Percentiles rank a stretch among this genome's conserved stretches.
phyloP scores from a whole-genome alignment of 2,888 invertebrate genomes.

The Nymphalis urticae region DNA sequence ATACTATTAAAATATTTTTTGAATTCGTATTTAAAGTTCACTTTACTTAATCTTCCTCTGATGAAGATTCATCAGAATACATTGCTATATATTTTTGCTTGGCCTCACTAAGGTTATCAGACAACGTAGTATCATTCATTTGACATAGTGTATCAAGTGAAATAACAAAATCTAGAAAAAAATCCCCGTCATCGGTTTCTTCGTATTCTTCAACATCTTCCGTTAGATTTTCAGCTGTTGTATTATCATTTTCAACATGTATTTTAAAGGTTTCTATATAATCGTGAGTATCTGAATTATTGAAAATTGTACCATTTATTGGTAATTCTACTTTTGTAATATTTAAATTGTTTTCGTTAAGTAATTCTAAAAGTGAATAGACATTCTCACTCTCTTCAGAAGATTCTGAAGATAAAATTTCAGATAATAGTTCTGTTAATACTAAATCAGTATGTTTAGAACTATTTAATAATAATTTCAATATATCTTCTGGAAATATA shows the following conservation, averaged over 20 bases:
- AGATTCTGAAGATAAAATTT: background rate
- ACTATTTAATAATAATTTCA: background rate
- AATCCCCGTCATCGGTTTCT: slow-evolving; percentile 6
- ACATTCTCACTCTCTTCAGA: background rate
- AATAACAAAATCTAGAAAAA: slow-evolving; percentile 30
- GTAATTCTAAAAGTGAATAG: background rate
- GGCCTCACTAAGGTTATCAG: background rate
- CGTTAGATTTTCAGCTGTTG: background rate
- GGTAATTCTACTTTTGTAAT: background rate
- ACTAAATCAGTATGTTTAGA: background rate
- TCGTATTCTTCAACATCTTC: background rate
- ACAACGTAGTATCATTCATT: slow-evolving; percentile 16
- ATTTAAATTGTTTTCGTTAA: background rate
- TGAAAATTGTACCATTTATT: background rate
- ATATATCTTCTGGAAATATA: background rate
- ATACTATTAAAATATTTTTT: no score
- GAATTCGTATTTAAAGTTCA: no score
- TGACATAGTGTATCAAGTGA: slow-evolving; percentile 24
- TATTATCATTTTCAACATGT: background rate
- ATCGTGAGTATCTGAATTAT: background rate
- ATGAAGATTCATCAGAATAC: background rate
- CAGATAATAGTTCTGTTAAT: no score
- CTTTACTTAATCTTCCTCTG: background rate
- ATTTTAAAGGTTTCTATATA: background rate
- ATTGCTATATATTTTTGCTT: background rate